These are phyloP conservation scores for Strigops habroptila DNA, from an alignment of 2,113 vertebrate species.

Conservation along the genomic window DNA sequence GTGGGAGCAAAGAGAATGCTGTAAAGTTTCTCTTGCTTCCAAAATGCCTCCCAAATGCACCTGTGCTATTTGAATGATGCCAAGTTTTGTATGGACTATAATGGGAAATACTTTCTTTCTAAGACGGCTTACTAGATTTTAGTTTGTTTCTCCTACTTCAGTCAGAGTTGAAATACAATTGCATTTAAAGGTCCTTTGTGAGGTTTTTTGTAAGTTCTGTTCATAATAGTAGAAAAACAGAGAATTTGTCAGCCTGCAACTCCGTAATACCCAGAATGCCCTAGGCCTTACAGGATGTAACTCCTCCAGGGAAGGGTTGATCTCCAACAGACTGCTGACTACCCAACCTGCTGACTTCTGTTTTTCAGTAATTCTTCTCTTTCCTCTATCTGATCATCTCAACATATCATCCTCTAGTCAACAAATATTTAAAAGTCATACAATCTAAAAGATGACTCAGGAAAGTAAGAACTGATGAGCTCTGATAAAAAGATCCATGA, in stretches of 20 bases:
- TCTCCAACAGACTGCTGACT: neutral
- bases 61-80: constrained; percentile 43
- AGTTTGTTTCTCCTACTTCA: constrained; percentile 1
- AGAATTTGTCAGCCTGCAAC: constrained; percentile 56
- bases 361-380: neutral
- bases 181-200: neutral
- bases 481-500: neutral
- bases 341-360: neutral
- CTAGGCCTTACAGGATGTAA: constrained; percentile 40
- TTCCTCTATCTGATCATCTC: neutral
- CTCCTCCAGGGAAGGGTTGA: constrained; percentile 50
- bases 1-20: neutral
- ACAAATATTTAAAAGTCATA: neutral
- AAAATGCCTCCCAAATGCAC: constrained; percentile 9
- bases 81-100: constrained; percentile 6
- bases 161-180: neutral
- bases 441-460: neutral
- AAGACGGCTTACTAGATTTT: neutral
- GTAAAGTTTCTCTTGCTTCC: neutral
- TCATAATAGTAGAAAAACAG: constrained; percentile 31
- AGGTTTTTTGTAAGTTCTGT: neutral
- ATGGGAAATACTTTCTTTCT: constrained; percentile 40
- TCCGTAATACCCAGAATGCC: constrained; percentile 31
- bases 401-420: neutral
- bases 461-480: neutral